Evolutionary conservation across 1,140 invertebrate species (phyloP), one percentile per base, ranked within the genome.

Genomic region (Capitella teleta): DNA sequence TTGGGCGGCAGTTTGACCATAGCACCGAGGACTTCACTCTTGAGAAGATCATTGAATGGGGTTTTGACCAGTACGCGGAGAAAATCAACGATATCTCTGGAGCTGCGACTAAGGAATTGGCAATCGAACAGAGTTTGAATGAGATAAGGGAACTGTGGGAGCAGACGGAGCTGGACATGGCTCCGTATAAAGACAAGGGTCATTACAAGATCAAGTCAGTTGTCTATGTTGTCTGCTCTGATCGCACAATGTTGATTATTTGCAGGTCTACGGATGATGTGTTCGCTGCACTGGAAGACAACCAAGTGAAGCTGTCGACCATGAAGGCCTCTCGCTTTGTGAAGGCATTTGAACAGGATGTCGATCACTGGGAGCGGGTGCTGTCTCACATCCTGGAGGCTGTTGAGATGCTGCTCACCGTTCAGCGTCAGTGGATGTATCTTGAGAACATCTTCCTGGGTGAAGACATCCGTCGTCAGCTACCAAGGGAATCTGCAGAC

Each of bases 241-340:
- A 10, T 34, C 32, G 10, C 32, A 12, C 32, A 34, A 10, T 34
- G 10, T 16, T 34, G 10, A 12, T 16, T 34, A 14, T n/a, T 43
- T n/a, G 5, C 56, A 70, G 68, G 58, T 59, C 58, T 19, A 72
- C 67, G 44, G 70, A 73, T 28, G 68, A 73, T 32, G 59, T 86
- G 36, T 82, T 80, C 61, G 77, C 81, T 1, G 58, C 57, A 3
- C 62, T 73, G 23, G 70, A 73, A 41, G 70, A 73, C 37, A 68
- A 70, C 52, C 69, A 72, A 36, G 66, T 72, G 1, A 66, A 69
- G 49, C 70, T 91, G 19, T 82, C 82, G 0, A 79, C 82, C 2
- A 87, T 89, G 82, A 89, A 90, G 66, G 79, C 84, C 2, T 88
- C 85, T 21, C 74, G 84, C 59, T 89, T 86, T 70, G 85, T 87